Evolutionary conservation across 2,113 vertebrate genomes (phyloP).

Genomic region (Strix aluco): DNA sequence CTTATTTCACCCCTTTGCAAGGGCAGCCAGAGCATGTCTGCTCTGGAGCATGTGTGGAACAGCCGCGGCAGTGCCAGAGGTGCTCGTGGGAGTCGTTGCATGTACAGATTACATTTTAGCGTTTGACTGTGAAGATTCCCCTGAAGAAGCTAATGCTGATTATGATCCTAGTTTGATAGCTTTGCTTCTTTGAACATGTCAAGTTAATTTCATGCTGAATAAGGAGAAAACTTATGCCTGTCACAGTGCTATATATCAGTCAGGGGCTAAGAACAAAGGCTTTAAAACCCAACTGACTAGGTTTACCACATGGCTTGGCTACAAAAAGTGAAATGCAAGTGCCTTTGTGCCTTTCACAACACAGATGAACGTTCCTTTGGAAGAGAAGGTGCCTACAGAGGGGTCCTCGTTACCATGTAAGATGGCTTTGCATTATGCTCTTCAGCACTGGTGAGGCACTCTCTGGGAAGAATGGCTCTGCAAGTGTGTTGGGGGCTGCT

Average conservation of each 20-base stretch:
- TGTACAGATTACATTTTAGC: not conserved
- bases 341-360: not conserved
- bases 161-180: not conserved
- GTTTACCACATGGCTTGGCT: not conserved
- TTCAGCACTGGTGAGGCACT: not conserved
- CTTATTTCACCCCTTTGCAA: not conserved
- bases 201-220: conserved; percentile 59
- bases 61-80: not conserved
- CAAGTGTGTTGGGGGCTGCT: too few relatives aligned
- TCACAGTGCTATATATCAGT: conserved; percentile 13
- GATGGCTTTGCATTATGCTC: not conserved
- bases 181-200: conserved; percentile 21
- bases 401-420: not conserved
- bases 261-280: conserved; percentile 31
- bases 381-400: not conserved
- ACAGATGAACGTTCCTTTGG: not conserved
- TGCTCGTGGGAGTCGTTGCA: not conserved
- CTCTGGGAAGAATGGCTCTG: not conserved
- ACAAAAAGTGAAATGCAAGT: not conserved
- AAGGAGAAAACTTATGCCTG: conserved; percentile 45
- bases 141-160: conserved; percentile 2
- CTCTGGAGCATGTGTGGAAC: not conserved
- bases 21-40: not conserved
- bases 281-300: not conserved
- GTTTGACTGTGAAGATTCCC: not conserved